phyloP scores from a whole-genome alignment of 2,888 invertebrate species.

The Epicampocera succincta region DNA sequence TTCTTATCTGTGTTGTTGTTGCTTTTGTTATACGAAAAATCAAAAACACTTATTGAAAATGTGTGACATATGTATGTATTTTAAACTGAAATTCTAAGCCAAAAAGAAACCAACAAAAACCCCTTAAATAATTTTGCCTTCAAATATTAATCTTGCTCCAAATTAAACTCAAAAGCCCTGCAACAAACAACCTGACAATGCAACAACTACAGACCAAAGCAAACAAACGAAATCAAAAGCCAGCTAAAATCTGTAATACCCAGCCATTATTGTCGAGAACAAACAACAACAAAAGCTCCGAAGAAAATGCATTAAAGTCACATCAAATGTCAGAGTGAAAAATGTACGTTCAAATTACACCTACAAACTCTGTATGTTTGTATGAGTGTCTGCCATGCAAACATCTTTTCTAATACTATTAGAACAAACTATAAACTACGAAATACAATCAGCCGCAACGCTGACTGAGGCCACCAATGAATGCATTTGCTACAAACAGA shows the following conservation, averaged over 20 bases:
- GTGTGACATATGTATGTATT: too few species aligned
- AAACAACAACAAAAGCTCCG: constrained; percentile 7
- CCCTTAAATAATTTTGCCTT: too few species aligned
- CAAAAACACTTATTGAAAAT: too few species aligned
- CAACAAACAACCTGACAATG: constrained; percentile 1
- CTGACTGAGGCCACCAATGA: background rate
- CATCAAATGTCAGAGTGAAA: constrained; percentile 57
- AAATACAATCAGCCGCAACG: background rate
- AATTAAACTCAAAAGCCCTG: constrained; percentile 1
- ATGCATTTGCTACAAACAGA: background rate
- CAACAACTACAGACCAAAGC: background rate
- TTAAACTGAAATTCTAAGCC: too few species aligned
- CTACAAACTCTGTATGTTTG: background rate
- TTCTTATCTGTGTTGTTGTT: too few species aligned
- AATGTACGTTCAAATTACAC: constrained; percentile 50
- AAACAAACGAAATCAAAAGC: constrained; percentile 43
- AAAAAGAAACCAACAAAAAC: too few species aligned
- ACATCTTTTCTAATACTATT: constrained; percentile 10
- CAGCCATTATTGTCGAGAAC: constrained; percentile 27
- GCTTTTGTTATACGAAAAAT: too few species aligned
- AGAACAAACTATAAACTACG: constrained; percentile 21
- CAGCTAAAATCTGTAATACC: constrained; percentile 20
- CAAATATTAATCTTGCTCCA: background rate
- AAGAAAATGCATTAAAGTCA: constrained; percentile 48
- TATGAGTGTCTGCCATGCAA: background rate